Evolutionary conservation across 2,888 invertebrate species (phyloP).

Genomic region (Apomyelois bistriatella): DNA sequence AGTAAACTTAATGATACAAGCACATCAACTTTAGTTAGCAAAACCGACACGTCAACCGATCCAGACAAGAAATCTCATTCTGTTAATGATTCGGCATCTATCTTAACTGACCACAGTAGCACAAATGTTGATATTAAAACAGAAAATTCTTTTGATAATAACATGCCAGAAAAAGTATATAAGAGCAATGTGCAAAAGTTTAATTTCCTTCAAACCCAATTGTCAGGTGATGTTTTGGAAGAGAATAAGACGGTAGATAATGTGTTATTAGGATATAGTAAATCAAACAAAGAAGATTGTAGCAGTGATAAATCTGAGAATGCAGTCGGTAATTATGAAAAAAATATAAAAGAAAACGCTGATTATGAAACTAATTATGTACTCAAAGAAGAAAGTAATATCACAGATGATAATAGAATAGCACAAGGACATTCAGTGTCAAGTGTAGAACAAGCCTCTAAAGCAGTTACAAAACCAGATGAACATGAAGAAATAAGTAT

Average conservation of each 20-base stretch:
- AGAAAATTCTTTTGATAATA: slow-evolving; percentile 28
- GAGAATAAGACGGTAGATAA: slow-evolving; percentile 34
- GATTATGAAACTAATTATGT: slow-evolving; percentile 21
- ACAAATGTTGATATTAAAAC: slow-evolving; percentile 24
- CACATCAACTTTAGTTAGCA: slow-evolving; percentile 30
- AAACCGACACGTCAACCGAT: slow-evolving; percentile 21
- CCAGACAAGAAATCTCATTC: slow-evolving; percentile 17
- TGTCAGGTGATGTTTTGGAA: slow-evolving; percentile 41
- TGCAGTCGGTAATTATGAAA: slow-evolving; percentile 23
- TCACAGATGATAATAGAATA: slow-evolving; percentile 66
- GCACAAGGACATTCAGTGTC: slow-evolving; percentile 22
- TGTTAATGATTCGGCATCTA: slow-evolving; percentile 31
- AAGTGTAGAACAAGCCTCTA: not conserved
- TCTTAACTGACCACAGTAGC: slow-evolving; percentile 27
- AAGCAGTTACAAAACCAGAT: slow-evolving; percentile 14
- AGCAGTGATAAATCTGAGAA: slow-evolving; percentile 23
- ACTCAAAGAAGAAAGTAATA: slow-evolving; percentile 47
- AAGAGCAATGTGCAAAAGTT: slow-evolving; percentile 64
- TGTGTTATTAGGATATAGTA: slow-evolving; percentile 29
- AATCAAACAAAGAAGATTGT: slow-evolving; percentile 37
- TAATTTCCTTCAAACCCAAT: slow-evolving; percentile 68
- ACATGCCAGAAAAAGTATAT: slow-evolving; percentile 52
- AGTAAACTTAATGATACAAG: slow-evolving; percentile 47
- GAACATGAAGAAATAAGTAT: slow-evolving; percentile 47
- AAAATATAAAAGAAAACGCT: slow-evolving; percentile 22